Evolutionary conservation across 2,113 vertebrate genomes (phyloP).

Genomic region (Isurus oxyrinchus): DNA sequence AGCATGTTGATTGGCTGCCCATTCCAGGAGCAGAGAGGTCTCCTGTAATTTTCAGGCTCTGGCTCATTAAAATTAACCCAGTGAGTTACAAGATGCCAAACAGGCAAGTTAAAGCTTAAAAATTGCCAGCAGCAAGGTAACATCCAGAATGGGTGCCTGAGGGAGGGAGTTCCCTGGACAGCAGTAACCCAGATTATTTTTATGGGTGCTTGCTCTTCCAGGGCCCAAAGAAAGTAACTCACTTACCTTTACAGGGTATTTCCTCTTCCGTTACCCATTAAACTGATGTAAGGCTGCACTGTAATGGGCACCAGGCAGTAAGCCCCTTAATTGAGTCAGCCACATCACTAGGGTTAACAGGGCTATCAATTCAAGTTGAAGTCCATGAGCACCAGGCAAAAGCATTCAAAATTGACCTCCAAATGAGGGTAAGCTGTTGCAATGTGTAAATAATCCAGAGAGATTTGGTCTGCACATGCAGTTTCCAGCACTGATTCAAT

Average conservation of each 20-base stretch:
- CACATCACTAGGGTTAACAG: neutral
- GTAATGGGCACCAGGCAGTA: neutral
- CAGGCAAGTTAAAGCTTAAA: too few relatives aligned
- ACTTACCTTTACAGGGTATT: neutral
- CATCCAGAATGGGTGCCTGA: neutral
- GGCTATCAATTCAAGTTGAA: neutral
- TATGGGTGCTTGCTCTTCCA: neutral
- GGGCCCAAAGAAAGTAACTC: neutral
- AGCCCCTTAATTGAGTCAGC: neutral
- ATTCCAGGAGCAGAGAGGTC: too few relatives aligned
- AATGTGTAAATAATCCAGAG: neutral
- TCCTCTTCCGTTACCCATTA: neutral
- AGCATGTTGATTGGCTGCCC: too few relatives aligned
- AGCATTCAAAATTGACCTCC: neutral
- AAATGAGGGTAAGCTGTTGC: neutral
- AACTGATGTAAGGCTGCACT: neutral
- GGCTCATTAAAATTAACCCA: too few relatives aligned
- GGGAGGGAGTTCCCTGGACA: neutral
- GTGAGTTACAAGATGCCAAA: too few relatives aligned
- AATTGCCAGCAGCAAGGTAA: neutral
- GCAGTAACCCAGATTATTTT: neutral
- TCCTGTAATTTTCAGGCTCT: too few relatives aligned
- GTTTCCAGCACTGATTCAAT: neutral
- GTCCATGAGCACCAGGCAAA: neutral
- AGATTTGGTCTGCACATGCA: neutral